Evolutionary conservation across 2,888 invertebrate genomes (phyloP).

Genomic region (Apamea monoglypha): DNA sequence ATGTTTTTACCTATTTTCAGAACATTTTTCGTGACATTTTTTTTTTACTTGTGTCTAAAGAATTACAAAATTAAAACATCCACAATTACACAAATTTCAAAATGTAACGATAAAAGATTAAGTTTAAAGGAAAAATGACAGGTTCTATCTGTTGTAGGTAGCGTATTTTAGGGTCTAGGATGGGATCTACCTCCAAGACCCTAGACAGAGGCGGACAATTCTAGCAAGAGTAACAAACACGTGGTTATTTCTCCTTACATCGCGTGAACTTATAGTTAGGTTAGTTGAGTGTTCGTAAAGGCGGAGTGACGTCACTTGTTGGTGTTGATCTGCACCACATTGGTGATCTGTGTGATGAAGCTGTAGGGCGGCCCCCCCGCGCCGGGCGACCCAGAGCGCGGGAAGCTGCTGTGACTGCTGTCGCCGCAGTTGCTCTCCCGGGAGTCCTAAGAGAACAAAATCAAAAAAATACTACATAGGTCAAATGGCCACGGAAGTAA

Average conservation of each 20-base stretch:
- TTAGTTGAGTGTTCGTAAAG: constrained; percentile 46
- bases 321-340: constrained; percentile 63
- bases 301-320: constrained; percentile 51
- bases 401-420: constrained; percentile 44
- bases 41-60: constrained; percentile 19
- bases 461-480: background rate
- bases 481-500: background rate
- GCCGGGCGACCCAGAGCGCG: constrained; percentile 45
- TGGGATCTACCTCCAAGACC: constrained; percentile 2
- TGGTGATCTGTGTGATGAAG: constrained; percentile 63
- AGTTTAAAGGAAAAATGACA: constrained; percentile 25
- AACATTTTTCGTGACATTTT: constrained; percentile 16
- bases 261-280: constrained; percentile 22
- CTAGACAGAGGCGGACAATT: background rate
- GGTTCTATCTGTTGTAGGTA: constrained; percentile 1
- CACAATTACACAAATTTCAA: constrained; percentile 26
- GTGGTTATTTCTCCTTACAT: constrained; percentile 24
- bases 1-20: constrained; percentile 19
- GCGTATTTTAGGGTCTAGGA: constrained; percentile 3
- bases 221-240: background rate
- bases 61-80: constrained; percentile 40
- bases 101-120: constrained; percentile 19
- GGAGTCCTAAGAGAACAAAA: constrained; percentile 45
- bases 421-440: constrained; percentile 50
- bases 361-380: constrained; percentile 55